Conservation (phyloP, 2,888 invertebrate genomes). For the Pegoplata infirma region DNA sequence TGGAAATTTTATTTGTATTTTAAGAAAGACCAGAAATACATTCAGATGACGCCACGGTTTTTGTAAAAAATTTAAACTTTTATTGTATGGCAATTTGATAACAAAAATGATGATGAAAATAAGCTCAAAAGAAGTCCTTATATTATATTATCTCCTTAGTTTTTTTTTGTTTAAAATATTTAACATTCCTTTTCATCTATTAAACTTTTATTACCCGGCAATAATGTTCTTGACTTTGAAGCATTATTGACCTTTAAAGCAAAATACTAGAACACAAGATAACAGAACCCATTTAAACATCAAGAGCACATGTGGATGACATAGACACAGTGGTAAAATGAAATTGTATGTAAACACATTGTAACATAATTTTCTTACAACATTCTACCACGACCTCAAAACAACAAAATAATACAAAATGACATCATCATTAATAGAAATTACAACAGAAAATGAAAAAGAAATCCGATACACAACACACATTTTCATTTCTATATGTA, state of each 20-base stretch:
- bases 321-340: not conserved
- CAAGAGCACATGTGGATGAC: not conserved
- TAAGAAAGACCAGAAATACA: too few relatives aligned
- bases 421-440: conserved; percentile 29
- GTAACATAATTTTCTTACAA: conserved; percentile 32
- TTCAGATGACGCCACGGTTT: too few relatives aligned
- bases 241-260: conserved; percentile 52
- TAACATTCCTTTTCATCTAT: not conserved
- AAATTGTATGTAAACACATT: not conserved
- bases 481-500: not conserved
- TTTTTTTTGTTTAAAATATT: not conserved
- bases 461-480: not conserved
- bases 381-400: not conserved
- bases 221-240: conserved; percentile 54
- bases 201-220: not conserved
- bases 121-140: too few relatives aligned
- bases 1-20: too few relatives aligned
- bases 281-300: conserved; percentile 12
- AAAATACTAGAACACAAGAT: conserved; percentile 17
- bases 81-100: too few relatives aligned
- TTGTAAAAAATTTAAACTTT: too few relatives aligned
- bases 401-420: conserved; percentile 15
- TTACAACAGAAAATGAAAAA: not conserved
- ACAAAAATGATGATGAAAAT: too few relatives aligned
- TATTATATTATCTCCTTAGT: too few relatives aligned